These are phyloP conservation scores for Cheilosia vernalis DNA, from an alignment of 2,888 invertebrate genomes.

Conservation along the genomic window DNA sequence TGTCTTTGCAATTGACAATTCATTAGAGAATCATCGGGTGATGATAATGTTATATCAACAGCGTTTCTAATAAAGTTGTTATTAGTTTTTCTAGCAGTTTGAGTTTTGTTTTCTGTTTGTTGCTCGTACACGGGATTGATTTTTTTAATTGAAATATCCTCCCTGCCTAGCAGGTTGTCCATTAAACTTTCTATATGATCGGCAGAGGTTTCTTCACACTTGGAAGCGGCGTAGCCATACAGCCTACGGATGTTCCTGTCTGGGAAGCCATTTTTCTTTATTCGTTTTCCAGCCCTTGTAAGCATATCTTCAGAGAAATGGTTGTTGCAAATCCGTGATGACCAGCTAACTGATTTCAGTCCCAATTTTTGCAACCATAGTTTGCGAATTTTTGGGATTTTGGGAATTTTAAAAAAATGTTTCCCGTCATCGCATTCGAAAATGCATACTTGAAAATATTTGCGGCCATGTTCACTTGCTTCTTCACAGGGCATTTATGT, in stretches of 20 bases:
- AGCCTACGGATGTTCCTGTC: background rate
- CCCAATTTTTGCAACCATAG: constrained; percentile 25
- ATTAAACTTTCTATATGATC: no score
- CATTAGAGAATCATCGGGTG: constrained; percentile 3
- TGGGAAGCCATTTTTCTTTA: background rate
- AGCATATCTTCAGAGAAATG: constrained; percentile 52
- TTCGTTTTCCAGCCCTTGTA: background rate
- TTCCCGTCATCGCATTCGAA: background rate
- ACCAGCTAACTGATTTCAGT: background rate
- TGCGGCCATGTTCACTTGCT: background rate
- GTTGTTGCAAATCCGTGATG: constrained; percentile 15
- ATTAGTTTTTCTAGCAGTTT: no score
- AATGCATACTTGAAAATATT: constrained; percentile 1
- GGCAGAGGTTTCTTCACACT: no score
- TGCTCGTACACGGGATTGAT: no score
- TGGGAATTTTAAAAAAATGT: constrained; percentile 13
- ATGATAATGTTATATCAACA: background rate
- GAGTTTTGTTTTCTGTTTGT: no score
- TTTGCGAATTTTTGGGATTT: background rate
- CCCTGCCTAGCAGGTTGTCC: no score
- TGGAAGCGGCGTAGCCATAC: no score
- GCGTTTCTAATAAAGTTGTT: no score
- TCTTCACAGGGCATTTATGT: background rate
- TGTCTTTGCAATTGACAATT: constrained; percentile 34
- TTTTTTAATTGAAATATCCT: no score